Conservation (phyloP, 1,140 invertebrate genomes). For the Rhyacophila brunnea region DNA sequence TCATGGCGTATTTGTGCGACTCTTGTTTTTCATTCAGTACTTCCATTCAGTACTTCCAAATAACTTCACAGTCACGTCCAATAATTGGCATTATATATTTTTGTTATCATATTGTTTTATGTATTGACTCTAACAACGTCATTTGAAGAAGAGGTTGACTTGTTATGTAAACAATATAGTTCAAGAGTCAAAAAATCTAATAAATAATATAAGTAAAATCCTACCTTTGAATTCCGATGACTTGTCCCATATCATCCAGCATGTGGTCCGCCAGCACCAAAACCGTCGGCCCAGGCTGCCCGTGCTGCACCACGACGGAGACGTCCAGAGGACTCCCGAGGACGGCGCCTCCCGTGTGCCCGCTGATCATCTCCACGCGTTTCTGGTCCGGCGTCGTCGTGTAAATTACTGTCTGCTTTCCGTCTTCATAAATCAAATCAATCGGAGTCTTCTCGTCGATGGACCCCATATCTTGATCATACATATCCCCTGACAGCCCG, state of each 20-base stretch:
- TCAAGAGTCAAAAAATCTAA: not conserved
- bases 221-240: slow-evolving; percentile 55
- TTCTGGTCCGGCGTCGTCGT: slow-evolving; percentile 64
- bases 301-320: slow-evolving; percentile 51
- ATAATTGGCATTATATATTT: too few species aligned
- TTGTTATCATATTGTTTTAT: too few species aligned
- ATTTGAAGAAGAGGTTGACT: too few species aligned
- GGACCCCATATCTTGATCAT: slow-evolving; percentile 60
- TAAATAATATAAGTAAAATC: slow-evolving; percentile 1
- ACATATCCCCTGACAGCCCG: slow-evolving; percentile 54
- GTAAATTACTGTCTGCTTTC: slow-evolving; percentile 78
- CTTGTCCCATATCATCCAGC: slow-evolving; percentile 50
- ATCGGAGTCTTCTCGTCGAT: slow-evolving; percentile 70
- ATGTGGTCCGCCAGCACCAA: slow-evolving; percentile 51
- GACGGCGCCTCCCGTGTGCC: slow-evolving; percentile 47
- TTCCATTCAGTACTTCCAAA: too few species aligned
- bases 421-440: slow-evolving; percentile 78
- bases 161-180: not conserved
- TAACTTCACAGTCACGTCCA: too few species aligned
- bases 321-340: slow-evolving; percentile 43
- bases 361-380: slow-evolving; percentile 54
- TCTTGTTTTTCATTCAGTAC: too few species aligned
- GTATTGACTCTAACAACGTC: too few species aligned
- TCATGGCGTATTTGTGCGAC: too few species aligned
- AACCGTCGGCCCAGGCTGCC: slow-evolving; percentile 43